Conservation (phyloP, 2,113 vertebrate species). For the Alexandromys fortis region DNA sequence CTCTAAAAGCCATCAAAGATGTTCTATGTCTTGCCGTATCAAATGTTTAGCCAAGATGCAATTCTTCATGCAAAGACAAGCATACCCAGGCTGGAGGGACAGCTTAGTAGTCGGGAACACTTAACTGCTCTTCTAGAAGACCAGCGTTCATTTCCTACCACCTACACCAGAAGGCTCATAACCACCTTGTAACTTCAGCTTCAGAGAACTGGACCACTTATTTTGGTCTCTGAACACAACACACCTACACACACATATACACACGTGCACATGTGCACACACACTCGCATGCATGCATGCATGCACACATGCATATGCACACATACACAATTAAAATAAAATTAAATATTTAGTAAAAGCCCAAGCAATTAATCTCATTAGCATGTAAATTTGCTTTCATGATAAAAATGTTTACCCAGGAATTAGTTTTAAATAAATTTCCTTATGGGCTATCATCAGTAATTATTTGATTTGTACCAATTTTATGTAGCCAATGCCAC, state of each 20-base stretch:
- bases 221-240: not conserved
- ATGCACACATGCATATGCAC: not conserved
- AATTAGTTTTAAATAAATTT: not conserved
- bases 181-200: not conserved
- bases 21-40: not conserved
- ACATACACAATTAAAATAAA: not conserved
- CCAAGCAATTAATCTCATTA: not conserved
- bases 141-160: not conserved
- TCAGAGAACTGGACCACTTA: not conserved
- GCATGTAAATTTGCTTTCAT: not conserved
- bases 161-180: not conserved
- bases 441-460: not conserved
- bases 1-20: not conserved
- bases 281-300: not conserved
- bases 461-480: not conserved
- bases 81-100: not conserved
- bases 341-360: not conserved
- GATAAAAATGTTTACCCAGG: not conserved
- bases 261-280: too few species aligned
- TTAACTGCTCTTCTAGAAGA: not conserved
- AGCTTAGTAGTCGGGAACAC: not conserved
- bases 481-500: not conserved
- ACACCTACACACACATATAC: not conserved
- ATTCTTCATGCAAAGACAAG: not conserved
- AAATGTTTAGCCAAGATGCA: not conserved